Evolutionary conservation across 2,113 vertebrate species (phyloP).

Genomic region (Ceratotherium simum): DNA sequence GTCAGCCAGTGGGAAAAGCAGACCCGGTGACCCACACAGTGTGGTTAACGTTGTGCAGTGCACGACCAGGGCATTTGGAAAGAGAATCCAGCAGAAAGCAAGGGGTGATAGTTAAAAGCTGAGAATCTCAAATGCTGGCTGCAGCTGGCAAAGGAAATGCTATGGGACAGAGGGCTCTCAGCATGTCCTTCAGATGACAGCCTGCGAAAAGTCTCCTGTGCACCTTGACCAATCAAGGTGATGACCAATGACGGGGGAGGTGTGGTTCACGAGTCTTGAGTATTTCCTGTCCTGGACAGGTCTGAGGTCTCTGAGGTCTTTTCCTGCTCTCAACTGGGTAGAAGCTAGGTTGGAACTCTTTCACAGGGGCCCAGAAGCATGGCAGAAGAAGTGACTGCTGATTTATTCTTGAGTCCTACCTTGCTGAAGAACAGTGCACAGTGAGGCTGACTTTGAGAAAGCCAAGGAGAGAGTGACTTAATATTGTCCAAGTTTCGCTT

Average conservation of each 20-base stretch:
- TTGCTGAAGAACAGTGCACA: background rate
- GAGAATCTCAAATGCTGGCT: background rate
- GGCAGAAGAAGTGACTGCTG: background rate
- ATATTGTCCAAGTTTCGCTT: background rate
- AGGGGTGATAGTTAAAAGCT: background rate
- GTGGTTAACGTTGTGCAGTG: accelerated
- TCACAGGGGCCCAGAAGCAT: background rate
- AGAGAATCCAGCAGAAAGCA: background rate
- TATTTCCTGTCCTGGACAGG: background rate
- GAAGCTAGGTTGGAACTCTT: background rate
- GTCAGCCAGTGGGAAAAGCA: background rate
- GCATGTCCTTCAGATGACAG: background rate
- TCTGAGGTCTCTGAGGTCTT: background rate
- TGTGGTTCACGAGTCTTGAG: background rate
- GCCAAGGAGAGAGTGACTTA: background rate
- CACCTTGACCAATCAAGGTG: background rate
- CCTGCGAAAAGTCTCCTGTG: background rate
- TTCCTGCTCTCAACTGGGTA: background rate
- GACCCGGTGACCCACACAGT: no score
- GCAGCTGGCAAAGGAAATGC: background rate
- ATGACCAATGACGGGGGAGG: background rate
- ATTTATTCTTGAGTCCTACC: background rate
- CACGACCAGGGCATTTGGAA: background rate
- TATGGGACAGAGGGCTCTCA: background rate
- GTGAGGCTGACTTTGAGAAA: background rate